A percentile compares a stretch with the other conserved stretches of the same genome.
Evolutionary conservation across 2,113 vertebrate species (phyloP).

Genomic region (Notothenia coriiceps): DNA sequence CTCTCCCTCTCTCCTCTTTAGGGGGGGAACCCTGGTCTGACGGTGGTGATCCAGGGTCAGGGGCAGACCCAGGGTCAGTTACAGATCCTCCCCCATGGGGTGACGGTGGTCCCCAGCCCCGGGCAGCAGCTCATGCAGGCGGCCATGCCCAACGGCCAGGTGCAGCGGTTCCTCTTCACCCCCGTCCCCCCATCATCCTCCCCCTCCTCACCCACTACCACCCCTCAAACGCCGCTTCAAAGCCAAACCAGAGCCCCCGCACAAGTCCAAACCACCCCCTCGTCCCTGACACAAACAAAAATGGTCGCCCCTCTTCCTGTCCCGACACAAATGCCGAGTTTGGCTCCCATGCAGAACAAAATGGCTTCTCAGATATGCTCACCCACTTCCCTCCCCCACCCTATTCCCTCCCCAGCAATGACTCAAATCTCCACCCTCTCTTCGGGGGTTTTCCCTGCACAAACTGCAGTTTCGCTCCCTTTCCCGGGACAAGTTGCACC

Average conservation of each 20-base stretch:
- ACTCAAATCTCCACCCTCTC: conserved; percentile 12
- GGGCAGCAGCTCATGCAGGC: conserved; percentile 99
- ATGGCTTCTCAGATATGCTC: conserved; percentile 28
- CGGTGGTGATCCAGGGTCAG: conserved; percentile 98
- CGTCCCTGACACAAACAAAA: conserved; percentile 64
- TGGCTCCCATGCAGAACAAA: conserved; percentile 42
- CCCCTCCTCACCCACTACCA: conserved; percentile 40
- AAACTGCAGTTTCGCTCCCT: conserved; percentile 2
- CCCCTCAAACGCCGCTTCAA: conserved; percentile 32
- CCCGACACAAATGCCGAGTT: conserved; percentile 25
- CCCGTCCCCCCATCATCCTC: conserved; percentile 87
- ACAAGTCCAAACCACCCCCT: conserved; percentile 70
- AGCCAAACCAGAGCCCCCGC: conserved; percentile 32
- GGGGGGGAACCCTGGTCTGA: conserved; percentile 96
- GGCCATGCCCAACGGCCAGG: conserved; percentile 97
- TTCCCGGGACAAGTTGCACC: conserved; percentile 24
- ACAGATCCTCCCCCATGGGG: conserved; percentile 96
- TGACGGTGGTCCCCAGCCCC: conserved; percentile 93
- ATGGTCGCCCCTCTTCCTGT: conserved; percentile 60
- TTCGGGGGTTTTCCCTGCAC: conserved; percentile 34
- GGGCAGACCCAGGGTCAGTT: conserved; percentile 98
- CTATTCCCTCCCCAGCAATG: conserved; percentile 16
- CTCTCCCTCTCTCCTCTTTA: conserved; percentile 52
- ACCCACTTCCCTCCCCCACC: conserved; percentile 33
- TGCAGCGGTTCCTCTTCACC: conserved; percentile 98